Evolutionary conservation across 37 sponge, comb jelly and placozoan genomes (phyloP).

Genomic region (Beroe ovata): DNA sequence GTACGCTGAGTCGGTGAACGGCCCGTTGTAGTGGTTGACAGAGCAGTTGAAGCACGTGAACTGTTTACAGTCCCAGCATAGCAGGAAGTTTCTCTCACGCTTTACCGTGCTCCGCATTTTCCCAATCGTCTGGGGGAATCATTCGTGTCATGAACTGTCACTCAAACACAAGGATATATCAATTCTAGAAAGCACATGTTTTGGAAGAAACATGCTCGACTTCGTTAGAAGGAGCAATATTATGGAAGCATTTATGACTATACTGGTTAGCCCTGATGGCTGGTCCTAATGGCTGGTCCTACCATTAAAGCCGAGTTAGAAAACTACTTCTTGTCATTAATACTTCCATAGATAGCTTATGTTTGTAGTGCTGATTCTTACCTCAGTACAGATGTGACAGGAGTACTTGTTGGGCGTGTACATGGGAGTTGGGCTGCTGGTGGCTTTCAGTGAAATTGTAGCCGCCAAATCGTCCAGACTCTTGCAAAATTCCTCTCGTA

Average conservation of each 20-base stretch:
- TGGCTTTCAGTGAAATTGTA: not conserved
- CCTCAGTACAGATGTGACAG: conserved; percentile 53
- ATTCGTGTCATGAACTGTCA: too few species aligned
- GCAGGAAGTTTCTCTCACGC: not conserved
- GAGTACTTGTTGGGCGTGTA: conserved; percentile 32
- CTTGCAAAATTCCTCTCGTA: conserved; percentile 11
- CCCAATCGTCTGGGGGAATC: conserved; percentile 1
- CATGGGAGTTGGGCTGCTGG: not conserved
- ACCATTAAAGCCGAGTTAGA: too few species aligned
- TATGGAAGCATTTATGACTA: too few species aligned
- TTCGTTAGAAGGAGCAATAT: too few species aligned
- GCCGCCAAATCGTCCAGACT: conserved; percentile 41
- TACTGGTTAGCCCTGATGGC: too few species aligned
- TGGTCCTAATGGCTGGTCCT: too few species aligned
- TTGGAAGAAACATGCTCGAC: too few species aligned
- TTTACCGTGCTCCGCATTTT: not conserved
- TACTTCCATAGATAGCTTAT: too few species aligned
- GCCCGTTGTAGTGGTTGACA: not conserved
- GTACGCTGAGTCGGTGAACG: not conserved
- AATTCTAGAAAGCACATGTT: too few species aligned
- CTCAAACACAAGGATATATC: too few species aligned
- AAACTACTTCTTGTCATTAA: too few species aligned
- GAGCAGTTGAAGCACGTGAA: not conserved
- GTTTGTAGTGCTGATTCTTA: not conserved
- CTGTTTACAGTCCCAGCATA: conserved; percentile 26